A percentile compares a stretch with the other conserved stretches of the same genome.
Evolutionary conservation across 1,140 invertebrate genomes (phyloP).

Genomic region (Odontomachus brunneus): DNA sequence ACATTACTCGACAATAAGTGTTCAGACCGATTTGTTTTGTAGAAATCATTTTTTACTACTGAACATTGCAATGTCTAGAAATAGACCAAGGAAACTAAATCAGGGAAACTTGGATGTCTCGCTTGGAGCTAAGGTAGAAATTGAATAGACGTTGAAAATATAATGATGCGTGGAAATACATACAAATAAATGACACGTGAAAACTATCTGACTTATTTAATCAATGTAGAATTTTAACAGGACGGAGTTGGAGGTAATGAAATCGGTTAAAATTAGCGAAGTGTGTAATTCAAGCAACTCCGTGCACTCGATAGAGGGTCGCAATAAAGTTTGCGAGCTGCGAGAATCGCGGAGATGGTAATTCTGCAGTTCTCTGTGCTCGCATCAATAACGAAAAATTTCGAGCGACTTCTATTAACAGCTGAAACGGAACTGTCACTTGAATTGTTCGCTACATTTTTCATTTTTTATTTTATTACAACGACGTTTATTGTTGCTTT

Average conservation of each 20-base stretch:
- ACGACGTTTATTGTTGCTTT: neutral
- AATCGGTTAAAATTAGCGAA: neutral
- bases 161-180: no score
- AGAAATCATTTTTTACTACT: no score
- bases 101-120: no score
- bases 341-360: neutral
- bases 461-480: neutral
- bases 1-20: no score
- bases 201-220: neutral
- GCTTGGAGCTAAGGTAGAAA: no score
- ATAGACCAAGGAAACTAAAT: no score
- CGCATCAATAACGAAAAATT: neutral
- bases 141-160: no score
- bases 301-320: neutral
- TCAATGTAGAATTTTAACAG: neutral
- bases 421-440: slow-evolving; percentile 5
- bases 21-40: no score
- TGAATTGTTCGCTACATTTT: neutral
- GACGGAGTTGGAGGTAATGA: neutral
- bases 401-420: slow-evolving; percentile 6
- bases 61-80: no score
- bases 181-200: no score
- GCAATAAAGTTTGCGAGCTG: neutral
- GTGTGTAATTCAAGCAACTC: neutral
- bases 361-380: neutral